Evolutionary conservation across 1,140 invertebrate species (phyloP), one percentile per base, ranked within the genome.

Genomic region (Conus betulinus): DNA sequence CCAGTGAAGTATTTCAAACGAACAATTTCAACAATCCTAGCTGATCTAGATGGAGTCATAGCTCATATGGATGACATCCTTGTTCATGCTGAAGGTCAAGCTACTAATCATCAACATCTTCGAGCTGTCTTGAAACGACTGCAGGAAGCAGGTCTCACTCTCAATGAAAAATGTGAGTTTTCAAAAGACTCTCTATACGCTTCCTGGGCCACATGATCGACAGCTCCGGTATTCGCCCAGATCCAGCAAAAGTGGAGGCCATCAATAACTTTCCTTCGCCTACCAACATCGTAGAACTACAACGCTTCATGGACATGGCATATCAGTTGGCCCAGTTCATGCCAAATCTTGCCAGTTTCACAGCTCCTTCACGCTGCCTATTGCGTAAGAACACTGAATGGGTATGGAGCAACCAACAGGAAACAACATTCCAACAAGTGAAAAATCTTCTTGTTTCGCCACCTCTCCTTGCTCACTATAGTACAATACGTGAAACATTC

Each of bases 191-290:
- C 11, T 67, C 60, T 1, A 25, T 89, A 20, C 55, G 81, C 23
- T 90, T 86, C 53, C 85, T 90, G 57, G 90, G 90, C 7, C 88
- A 90, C 39, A 51, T 88, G 4, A 87, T 89, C 67, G 71, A 51
- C n/a, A n/a, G 11, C 5, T 55, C 13, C 4, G 87, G 79, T 6
- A 55, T 83, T 15, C 93, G 93, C 76, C 93, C 53, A 39, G 93
- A 95, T 67, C 93, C 92, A 76, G 91, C 91, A 6, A 96, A 95
- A 90, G 63, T 90, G 0, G 71, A 39, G 39, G 39, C 39, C 39
- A 39, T 39, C 39, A 39, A 39, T 39, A 39, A 39, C 39, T 39
- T 39, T 39, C 39, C 39, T 39, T 39, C 39, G 0, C 39, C 39
- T 39, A 39, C 39, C 39, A 39, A 39, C 39, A 39, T 39, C 39